phyloP scores from a whole-genome alignment of 2,113 vertebrate genomes.

The Catharus minimus region DNA sequence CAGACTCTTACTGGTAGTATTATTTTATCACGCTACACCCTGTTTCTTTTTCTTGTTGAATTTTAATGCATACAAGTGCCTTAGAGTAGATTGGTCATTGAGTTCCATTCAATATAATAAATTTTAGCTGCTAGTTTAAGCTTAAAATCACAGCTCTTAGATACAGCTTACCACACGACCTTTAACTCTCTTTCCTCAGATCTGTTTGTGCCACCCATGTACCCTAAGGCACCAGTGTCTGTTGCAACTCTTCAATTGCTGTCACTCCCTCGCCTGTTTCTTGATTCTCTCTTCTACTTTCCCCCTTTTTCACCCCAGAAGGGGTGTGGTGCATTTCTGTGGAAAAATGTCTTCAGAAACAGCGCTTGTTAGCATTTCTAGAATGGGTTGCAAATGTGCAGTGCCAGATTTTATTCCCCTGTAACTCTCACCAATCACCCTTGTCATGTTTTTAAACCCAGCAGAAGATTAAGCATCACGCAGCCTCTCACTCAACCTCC shows the following conservation, averaged over 20 bases:
- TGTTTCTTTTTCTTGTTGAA: slow-evolving; percentile 2
- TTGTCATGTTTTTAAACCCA: background rate
- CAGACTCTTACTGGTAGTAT: background rate
- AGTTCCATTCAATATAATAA: background rate
- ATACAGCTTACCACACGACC: background rate
- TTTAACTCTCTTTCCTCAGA: background rate
- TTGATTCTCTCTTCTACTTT: background rate
- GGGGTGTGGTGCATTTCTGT: background rate
- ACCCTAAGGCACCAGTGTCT: slow-evolving; percentile 7
- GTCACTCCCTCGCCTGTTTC: background rate
- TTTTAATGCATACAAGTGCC: background rate
- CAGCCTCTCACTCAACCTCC: background rate
- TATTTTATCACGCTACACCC: background rate
- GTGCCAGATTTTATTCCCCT: background rate
- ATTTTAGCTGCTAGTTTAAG: background rate
- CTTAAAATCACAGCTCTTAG: background rate
- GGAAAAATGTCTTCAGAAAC: background rate
- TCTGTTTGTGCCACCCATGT: background rate
- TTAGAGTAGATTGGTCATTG: background rate
- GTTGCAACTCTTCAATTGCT: slow-evolving; percentile 26
- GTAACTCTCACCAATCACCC: background rate
- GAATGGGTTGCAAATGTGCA: background rate
- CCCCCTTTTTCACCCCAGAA: background rate
- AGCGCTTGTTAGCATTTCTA: background rate
- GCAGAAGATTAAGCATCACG: accelerated